These are phyloP conservation scores for Lepidothrix coronata DNA, from an alignment of 2,113 vertebrate genomes.

Conservation along the genomic window DNA sequence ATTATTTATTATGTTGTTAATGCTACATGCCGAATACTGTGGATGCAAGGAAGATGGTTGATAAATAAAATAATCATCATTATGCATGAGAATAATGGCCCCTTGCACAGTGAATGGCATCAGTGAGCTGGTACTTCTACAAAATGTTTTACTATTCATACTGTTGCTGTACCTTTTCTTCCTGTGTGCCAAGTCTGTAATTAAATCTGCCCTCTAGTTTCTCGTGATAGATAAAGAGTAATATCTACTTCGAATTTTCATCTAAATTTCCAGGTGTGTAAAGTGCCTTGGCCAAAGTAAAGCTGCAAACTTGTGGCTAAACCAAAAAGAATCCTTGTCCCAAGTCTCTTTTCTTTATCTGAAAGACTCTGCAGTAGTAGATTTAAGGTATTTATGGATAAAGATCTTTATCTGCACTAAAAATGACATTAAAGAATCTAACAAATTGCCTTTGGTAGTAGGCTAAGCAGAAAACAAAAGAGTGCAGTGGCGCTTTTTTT, in stretches of 20 bases:
- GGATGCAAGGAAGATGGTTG: not conserved
- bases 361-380: not conserved
- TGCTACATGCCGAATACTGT: not conserved
- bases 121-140: not conserved
- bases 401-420: slow-evolving; percentile 1
- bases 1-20: slow-evolving; percentile 31
- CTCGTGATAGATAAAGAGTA: not conserved
- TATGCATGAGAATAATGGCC: not conserved
- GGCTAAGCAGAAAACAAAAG: not conserved
- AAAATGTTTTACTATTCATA: not conserved
- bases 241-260: not conserved
- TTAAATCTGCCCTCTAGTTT: not conserved
- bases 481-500: not conserved
- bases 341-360: not conserved
- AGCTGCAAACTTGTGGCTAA: not conserved
- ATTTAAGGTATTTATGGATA: not conserved
- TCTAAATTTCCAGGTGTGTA: not conserved
- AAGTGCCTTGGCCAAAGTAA: not conserved
- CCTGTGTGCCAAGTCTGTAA: not conserved
- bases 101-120: not conserved
- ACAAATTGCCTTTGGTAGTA: not conserved
- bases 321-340: not conserved
- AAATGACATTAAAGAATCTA: not conserved
- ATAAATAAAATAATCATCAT: slow-evolving; percentile 20
- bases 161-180: not conserved